phyloP scores from a whole-genome alignment of 92 coral and sea anemone genomes.

The Actinernus sp. region DNA sequence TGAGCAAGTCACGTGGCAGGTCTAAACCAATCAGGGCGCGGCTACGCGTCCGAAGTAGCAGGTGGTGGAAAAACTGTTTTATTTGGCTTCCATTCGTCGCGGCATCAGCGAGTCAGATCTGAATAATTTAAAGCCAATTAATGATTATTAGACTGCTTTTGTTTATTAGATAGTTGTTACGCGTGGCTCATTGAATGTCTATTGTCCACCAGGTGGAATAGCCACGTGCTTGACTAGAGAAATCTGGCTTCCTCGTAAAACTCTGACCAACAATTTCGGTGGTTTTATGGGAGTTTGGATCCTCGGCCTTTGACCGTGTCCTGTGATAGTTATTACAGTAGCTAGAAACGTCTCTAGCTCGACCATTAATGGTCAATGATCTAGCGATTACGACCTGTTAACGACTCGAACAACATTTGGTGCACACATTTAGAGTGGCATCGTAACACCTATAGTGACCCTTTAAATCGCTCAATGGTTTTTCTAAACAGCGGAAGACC shows the following conservation, averaged over 20 bases:
- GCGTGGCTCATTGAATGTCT: constrained; percentile 78
- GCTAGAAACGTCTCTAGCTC: too few relatives aligned
- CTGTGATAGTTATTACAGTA: too few relatives aligned
- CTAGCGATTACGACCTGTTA: too few relatives aligned
- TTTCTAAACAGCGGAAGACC: too few relatives aligned
- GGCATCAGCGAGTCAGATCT: constrained; percentile 49
- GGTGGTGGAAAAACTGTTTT: constrained; percentile 78
- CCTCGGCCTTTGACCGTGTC: too few relatives aligned
- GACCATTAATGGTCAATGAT: too few relatives aligned
- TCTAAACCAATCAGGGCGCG: constrained; percentile 49
- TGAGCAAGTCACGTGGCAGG: constrained; percentile 75
- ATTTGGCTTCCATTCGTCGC: constrained; percentile 68
- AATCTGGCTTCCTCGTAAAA: constrained; percentile 4
- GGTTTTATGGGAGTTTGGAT: too few relatives aligned
- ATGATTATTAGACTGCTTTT: constrained; percentile 78
- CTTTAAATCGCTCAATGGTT: background rate
- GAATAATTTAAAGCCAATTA: constrained; percentile 89
- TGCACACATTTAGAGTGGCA: too few relatives aligned
- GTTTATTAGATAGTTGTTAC: constrained; percentile 75
- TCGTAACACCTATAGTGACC: too few relatives aligned
- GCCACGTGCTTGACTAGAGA: constrained; percentile 64
- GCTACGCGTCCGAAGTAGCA: constrained; percentile 54
- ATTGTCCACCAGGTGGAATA: constrained; percentile 89
- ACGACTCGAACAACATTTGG: too few relatives aligned
- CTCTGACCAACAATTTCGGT: too few relatives aligned